phyloP scores from a whole-genome alignment of 2,888 invertebrate species.

The Seladonia tumulorum region DNA sequence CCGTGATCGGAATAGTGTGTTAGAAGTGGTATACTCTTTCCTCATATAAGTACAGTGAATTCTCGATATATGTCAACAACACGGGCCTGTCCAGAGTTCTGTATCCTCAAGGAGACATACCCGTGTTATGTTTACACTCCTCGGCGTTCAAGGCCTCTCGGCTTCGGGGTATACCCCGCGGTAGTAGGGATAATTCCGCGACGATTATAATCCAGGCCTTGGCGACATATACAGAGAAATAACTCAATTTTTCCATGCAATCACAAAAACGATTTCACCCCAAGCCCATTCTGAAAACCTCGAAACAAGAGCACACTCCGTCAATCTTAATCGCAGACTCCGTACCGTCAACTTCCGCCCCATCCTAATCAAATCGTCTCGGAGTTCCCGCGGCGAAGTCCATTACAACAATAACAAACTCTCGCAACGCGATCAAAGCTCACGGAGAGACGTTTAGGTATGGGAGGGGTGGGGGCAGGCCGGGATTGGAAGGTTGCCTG shows the following conservation, averaged over 20 bases:
- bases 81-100: too few relatives aligned
- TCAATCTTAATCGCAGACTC: background rate
- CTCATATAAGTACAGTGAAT: background rate
- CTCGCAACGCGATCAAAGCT: constrained; percentile 15
- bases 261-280: background rate
- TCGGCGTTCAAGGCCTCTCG: too few relatives aligned
- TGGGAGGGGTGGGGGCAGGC: background rate
- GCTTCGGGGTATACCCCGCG: too few relatives aligned
- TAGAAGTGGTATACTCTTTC: too few relatives aligned
- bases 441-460: background rate
- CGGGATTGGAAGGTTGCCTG: constrained; percentile 9
- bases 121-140: too few relatives aligned
- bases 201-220: too few relatives aligned
- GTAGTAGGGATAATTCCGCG: too few relatives aligned
- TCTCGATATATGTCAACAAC: too few relatives aligned
- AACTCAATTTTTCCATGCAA: background rate
- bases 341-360: background rate
- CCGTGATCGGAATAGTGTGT: too few relatives aligned
- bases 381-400: constrained; percentile 3
- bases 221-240: too few relatives aligned
- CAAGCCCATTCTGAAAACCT: background rate
- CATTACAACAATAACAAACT: constrained; percentile 12
- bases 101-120: too few relatives aligned
- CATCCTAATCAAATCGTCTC: background rate
- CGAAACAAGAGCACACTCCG: background rate